Evolutionary conservation across 2,113 vertebrate species (phyloP).

Genomic region (Macroglossus sobrinus): DNA sequence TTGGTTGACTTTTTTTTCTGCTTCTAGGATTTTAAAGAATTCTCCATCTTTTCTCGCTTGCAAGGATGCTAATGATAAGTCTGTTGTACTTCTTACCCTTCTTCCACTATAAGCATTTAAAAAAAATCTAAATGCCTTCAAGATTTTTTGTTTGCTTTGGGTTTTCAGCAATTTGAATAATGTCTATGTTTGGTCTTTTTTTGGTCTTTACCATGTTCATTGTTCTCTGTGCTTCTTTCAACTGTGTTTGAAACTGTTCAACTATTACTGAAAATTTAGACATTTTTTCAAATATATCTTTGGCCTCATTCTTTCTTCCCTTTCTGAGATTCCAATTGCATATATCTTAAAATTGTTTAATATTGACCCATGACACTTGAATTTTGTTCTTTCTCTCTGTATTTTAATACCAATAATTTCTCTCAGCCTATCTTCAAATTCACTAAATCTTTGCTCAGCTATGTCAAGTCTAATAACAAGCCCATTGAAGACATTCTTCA

Average conservation of each 20-base stretch:
- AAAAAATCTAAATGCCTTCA: not conserved
- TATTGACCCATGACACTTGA: not conserved
- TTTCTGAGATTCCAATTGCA: not conserved
- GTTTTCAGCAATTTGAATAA: not conserved
- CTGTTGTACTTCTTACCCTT: not conserved
- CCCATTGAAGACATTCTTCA: not conserved
- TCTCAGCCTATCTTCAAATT: not conserved
- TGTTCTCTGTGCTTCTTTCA: not conserved
- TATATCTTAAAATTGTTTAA: not conserved
- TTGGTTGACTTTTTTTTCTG: not conserved
- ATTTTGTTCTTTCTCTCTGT: not conserved
- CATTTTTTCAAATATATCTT: not conserved
- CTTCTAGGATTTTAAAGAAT: not conserved
- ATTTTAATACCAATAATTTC: not conserved
- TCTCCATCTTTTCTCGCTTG: not conserved
- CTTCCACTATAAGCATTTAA: not conserved
- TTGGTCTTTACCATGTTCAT: not conserved
- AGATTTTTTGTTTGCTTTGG: not conserved
- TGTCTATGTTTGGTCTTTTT: not conserved
- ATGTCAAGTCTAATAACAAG: not conserved
- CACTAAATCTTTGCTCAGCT: not conserved
- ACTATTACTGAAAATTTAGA: not conserved
- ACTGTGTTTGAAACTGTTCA: not conserved
- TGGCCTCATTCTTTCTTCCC: not conserved
- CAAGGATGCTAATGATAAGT: not conserved